A percentile compares a stretch with the other conserved stretches of the same genome.
phyloP scores from a whole-genome alignment of 2,888 invertebrate genomes.

The Heteromurus nitidus region DNA sequence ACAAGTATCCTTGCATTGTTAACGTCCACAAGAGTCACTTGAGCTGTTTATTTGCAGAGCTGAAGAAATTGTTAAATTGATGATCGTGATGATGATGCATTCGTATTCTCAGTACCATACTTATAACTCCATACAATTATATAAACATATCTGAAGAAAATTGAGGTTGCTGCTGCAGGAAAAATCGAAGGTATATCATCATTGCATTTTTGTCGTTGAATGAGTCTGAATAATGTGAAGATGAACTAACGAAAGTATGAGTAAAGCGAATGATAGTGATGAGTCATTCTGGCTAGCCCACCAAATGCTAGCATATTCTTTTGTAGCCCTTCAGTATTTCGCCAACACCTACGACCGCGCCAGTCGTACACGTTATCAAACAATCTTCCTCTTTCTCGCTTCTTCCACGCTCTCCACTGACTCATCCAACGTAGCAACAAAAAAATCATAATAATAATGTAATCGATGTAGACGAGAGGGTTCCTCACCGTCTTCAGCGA shows the following conservation, averaged over 20 bases:
- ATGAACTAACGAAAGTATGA: conserved; percentile 9
- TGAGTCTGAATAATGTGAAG: not conserved
- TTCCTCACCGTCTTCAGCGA: not conserved
- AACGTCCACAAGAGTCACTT: conserved; percentile 12
- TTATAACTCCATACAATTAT: no score
- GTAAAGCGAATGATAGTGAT: conserved; percentile 38
- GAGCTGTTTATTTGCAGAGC: conserved; percentile 1
- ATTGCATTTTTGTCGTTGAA: not conserved
- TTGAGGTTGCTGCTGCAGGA: not conserved
- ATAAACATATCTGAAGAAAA: not conserved
- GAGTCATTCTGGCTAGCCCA: conserved; percentile 2
- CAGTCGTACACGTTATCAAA: not conserved
- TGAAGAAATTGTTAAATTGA: no score
- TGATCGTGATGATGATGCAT: no score
- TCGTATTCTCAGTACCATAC: no score
- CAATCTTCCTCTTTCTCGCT: not conserved
- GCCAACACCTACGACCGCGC: conserved; percentile 20
- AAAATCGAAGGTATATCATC: not conserved
- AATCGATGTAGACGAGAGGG: not conserved
- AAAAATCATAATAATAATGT: not conserved
- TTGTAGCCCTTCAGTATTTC: conserved; percentile 30
- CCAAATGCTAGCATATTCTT: not conserved
- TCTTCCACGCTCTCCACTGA: no score
- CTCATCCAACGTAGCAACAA: conserved; percentile 35
- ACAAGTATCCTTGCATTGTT: conserved; percentile 32